A percentile compares a stretch with the other conserved stretches of the same genome.
phyloP scores from a whole-genome alignment of 1,140 invertebrate species.

The Eubasilissa regina region DNA sequence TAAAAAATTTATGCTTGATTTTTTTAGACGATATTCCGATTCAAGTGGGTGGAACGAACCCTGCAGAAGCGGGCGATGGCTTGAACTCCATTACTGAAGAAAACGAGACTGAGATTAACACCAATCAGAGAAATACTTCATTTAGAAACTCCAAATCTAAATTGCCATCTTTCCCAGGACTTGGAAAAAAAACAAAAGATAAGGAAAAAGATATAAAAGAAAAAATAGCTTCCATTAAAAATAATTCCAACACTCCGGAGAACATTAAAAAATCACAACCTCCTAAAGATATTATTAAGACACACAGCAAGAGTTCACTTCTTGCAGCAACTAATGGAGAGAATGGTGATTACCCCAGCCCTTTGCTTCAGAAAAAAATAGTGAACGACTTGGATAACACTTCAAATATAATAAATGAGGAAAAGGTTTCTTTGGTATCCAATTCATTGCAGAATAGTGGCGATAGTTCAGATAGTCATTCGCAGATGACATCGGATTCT shows the following conservation, averaged over 20 bases:
- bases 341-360: constrained; percentile 64
- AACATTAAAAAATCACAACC: constrained; percentile 66
- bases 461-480: constrained; percentile 68
- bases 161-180: constrained; percentile 66
- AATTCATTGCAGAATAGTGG: constrained; percentile 64
- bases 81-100: constrained; percentile 70
- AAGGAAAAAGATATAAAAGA: constrained; percentile 64
- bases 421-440: constrained; percentile 68
- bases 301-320: constrained; percentile 66
- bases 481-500: constrained; percentile 68
- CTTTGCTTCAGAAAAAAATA: constrained; percentile 63
- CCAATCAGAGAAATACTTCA: constrained; percentile 66
- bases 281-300: constrained; percentile 67
- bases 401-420: constrained; percentile 68
- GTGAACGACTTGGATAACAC: constrained; percentile 63
- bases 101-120: constrained; percentile 65
- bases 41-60: constrained; percentile 67
- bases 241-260: constrained; percentile 43
- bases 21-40: constrained; percentile 72
- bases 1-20: constrained; percentile 39
- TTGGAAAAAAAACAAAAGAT: constrained; percentile 69
- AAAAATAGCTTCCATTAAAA: constrained; percentile 59
- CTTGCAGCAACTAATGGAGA: constrained; percentile 65
- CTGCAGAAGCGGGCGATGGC: constrained; percentile 66
- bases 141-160: constrained; percentile 69